Percentiles rank a stretch among this genome's conserved stretches.
phyloP scores from a whole-genome alignment of 2,888 invertebrate genomes.

The Priocnemis perturbator region DNA sequence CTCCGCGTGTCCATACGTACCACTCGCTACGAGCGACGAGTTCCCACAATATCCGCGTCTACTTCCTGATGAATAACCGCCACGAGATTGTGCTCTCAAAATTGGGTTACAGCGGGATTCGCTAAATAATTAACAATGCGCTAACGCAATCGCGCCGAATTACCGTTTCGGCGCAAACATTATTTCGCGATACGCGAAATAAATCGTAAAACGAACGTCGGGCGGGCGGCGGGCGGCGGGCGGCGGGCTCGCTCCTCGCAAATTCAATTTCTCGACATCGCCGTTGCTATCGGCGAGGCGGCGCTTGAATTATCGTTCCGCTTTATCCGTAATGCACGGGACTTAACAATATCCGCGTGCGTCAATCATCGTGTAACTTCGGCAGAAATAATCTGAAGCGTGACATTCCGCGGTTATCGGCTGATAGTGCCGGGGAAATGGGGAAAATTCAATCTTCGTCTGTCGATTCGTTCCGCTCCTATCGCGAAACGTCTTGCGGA shows the following conservation, averaged over 20 bases:
- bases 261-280: constrained; percentile 45
- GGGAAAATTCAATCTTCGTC: constrained; percentile 28
- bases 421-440: no score
- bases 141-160: constrained; percentile 29
- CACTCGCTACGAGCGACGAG: constrained; percentile 30
- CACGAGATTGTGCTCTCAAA: constrained; percentile 12
- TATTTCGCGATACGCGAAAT: constrained; percentile 22
- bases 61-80: constrained; percentile 37
- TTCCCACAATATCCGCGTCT: constrained; percentile 43
- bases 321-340: constrained; percentile 35
- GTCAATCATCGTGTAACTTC: constrained; percentile 21
- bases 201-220: constrained; percentile 42
- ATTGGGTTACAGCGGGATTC: constrained; percentile 31
- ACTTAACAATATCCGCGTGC: constrained; percentile 25
- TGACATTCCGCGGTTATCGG: neutral
- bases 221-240: constrained; percentile 5
- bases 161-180: constrained; percentile 29
- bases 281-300: constrained; percentile 23
- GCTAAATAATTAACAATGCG: constrained; percentile 38
- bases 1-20: constrained; percentile 45
- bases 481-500: neutral
- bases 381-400: constrained; percentile 18
- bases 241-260: constrained; percentile 29
- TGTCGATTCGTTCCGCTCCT: constrained; percentile 9
- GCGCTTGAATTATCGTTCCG: constrained; percentile 22